phyloP scores from a whole-genome alignment of 2,888 invertebrate genomes.

The Agrochola circellaris region DNA sequence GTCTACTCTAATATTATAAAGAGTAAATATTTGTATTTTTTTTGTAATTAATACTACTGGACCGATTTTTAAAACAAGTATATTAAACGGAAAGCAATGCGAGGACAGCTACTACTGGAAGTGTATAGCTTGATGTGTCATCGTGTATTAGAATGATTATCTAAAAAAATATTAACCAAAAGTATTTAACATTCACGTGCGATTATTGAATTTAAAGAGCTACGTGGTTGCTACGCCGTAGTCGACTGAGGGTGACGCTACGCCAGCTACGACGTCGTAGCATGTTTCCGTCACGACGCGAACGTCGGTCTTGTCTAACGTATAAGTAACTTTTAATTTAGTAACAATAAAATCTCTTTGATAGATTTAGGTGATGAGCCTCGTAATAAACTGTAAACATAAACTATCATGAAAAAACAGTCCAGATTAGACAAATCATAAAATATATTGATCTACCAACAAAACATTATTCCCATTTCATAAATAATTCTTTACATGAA shows the following conservation, averaged over 20 bases:
- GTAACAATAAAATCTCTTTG: background rate
- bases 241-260: background rate
- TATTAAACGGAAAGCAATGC: background rate
- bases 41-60: too few species aligned
- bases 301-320: background rate
- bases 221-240: constrained; percentile 18
- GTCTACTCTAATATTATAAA: too few species aligned
- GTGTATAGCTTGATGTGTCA: background rate
- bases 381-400: background rate
- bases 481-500: background rate
- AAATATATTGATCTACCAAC: background rate
- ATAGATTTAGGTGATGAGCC: background rate
- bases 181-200: background rate
- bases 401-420: background rate
- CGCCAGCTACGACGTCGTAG: constrained; percentile 18
- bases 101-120: background rate
- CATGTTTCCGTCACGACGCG: background rate
- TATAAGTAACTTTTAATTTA: background rate
- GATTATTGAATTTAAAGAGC: background rate
- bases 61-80: too few species aligned
- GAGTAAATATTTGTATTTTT: too few species aligned
- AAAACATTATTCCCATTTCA: background rate
- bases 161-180: background rate
- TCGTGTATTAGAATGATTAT: too few species aligned
- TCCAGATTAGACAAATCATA: background rate